Conservation (phyloP, 2,888 invertebrate genomes). For the Megamerina dolium region DNA sequence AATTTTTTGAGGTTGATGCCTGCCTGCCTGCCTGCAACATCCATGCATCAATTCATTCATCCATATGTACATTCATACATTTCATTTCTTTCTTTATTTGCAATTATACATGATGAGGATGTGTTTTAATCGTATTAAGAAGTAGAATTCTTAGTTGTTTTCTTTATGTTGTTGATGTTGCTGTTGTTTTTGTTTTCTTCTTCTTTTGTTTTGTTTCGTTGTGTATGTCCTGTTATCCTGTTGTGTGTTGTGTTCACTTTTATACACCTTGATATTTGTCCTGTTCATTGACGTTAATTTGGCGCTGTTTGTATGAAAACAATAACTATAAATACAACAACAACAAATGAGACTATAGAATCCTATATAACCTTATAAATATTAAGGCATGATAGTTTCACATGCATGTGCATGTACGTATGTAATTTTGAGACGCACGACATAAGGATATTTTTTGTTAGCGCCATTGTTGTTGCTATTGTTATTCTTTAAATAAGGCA, state of each 20-base stretch:
- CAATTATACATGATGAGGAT: no score
- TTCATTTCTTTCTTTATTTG: no score
- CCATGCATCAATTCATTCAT: no score
- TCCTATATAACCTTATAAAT: not conserved
- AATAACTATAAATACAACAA: not conserved
- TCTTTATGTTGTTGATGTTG: not conserved
- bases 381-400: not conserved
- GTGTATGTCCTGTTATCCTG: not conserved
- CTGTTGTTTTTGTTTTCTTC: not conserved
- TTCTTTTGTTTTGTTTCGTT: constrained; percentile 1
- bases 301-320: not conserved
- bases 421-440: constrained; percentile 1
- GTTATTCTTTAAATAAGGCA: no score
- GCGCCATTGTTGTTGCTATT: not conserved
- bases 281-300: constrained; percentile 4
- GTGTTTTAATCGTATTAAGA: not conserved
- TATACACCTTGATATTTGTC: constrained; percentile 7
- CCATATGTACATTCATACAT: no score
- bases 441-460: not conserved
- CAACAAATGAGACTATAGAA: not conserved
- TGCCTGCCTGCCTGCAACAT: no score
- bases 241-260: not conserved
- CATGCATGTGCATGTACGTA: not conserved
- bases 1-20: no score
- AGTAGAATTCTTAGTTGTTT: not conserved